Conservation (phyloP, 2,113 vertebrate genomes). For the Enhydra lutris region DNA sequence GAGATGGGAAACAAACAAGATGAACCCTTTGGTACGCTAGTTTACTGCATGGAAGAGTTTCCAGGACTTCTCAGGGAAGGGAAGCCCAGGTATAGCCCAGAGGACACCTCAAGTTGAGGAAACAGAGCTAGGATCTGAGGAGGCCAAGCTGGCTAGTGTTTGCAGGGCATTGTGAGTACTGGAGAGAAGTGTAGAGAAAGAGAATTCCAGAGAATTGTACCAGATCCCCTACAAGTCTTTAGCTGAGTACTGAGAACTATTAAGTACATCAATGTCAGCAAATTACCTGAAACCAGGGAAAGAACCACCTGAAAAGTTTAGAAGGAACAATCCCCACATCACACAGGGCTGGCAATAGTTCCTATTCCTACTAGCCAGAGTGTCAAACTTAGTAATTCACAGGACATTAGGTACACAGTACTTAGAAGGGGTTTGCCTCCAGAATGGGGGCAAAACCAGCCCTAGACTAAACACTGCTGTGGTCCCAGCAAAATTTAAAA, state of each 20-base stretch:
- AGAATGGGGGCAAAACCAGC: neutral
- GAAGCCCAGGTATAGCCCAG: neutral
- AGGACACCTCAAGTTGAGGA: neutral
- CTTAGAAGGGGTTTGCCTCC: neutral
- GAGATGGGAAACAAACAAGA: neutral
- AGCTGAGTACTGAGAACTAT: neutral
- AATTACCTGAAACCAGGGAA: neutral
- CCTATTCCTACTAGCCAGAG: neutral
- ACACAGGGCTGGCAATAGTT: neutral
- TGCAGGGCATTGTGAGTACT: neutral
- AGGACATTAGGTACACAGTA: neutral
- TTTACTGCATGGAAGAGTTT: neutral
- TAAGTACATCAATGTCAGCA: neutral
- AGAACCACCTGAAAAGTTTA: neutral
- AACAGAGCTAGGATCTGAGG: neutral
- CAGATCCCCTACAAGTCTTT: neutral
- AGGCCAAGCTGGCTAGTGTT: neutral
- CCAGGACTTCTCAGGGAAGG: neutral
- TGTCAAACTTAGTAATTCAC: neutral
- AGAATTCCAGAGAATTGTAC: neutral
- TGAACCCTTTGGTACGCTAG: neutral
- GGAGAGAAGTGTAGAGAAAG: neutral
- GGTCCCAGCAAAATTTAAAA: neutral
- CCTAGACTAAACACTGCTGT: neutral
- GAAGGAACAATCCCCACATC: neutral